phyloP scores from a whole-genome alignment of 2,797 vertebrate species.

The Centroberyx gerrardi region DNA sequence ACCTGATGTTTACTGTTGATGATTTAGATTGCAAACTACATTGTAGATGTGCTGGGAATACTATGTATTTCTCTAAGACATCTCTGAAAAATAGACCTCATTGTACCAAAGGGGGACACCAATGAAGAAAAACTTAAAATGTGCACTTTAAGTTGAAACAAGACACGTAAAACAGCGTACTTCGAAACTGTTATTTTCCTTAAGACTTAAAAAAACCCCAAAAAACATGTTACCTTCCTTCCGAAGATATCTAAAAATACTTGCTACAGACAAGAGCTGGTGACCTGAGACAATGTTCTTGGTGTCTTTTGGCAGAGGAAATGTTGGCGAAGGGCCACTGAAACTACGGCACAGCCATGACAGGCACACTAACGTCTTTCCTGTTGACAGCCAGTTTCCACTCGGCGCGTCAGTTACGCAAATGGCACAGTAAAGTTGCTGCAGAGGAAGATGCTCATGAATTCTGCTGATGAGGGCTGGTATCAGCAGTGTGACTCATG shows the following conservation, averaged over 20 bases:
- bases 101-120: too few relatives aligned
- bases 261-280: background rate
- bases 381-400: conserved; percentile 48
- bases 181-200: background rate
- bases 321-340: conserved; percentile 29
- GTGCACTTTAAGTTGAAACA: too few relatives aligned
- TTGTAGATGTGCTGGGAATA: too few relatives aligned
- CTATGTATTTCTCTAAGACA: too few relatives aligned
- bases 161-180: too few relatives aligned
- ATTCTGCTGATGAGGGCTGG: conserved; percentile 37
- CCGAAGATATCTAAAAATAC: conserved; percentile 10
- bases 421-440: conserved; percentile 20
- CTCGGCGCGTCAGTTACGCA: conserved; percentile 39
- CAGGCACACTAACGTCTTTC: conserved; percentile 47
- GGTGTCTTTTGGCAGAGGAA: conserved; percentile 27
- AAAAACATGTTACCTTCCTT: conserved; percentile 5
- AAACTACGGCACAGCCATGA: conserved; percentile 19
- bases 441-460: conserved; percentile 28
- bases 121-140: too few relatives aligned
- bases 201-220: background rate
- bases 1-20: too few relatives aligned
- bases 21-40: too few relatives aligned
- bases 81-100: too few relatives aligned
- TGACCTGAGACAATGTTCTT: conserved; percentile 8
- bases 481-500: conserved; percentile 47